Evolutionary conservation across 2,113 vertebrate genomes (phyloP).

Genomic region (Notothenia coriiceps): DNA sequence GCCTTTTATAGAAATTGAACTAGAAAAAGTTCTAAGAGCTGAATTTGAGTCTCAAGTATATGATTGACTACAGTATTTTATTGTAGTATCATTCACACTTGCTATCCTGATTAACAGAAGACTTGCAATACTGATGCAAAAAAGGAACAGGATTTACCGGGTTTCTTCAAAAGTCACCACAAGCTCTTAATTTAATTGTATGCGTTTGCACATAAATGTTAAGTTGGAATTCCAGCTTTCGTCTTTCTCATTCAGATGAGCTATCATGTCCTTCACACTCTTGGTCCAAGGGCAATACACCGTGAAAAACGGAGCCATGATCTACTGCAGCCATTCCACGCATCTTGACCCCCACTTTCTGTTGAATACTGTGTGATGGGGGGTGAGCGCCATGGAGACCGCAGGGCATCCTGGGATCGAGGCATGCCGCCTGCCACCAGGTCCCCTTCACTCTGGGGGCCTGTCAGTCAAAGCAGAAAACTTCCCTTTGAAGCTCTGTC

Average conservation of each 20-base stretch:
- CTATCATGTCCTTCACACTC: constrained; percentile 50
- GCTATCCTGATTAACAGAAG: not conserved
- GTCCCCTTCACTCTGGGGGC: constrained; percentile 76
- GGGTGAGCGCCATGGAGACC: constrained; percentile 68
- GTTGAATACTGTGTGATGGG: constrained; percentile 46
- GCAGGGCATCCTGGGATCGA: constrained; percentile 74
- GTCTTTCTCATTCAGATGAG: constrained; percentile 21
- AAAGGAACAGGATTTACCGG: not conserved
- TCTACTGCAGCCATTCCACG: constrained; percentile 20
- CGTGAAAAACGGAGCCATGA: constrained; percentile 37
- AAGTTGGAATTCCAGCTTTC: constrained; percentile 16
- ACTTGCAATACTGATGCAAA: not conserved
- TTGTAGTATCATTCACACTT: not conserved
- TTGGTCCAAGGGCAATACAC: constrained; percentile 45
- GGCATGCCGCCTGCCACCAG: constrained; percentile 64
- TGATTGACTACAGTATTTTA: not conserved
- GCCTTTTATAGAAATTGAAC: not conserved
- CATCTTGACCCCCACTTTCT: constrained; percentile 65
- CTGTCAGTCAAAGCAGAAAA: constrained; percentile 75
- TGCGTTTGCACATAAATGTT: constrained; percentile 24
- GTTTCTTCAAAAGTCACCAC: constrained; percentile 1
- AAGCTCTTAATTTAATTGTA: not conserved
- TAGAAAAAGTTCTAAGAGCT: not conserved
- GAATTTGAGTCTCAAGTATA: not conserved
- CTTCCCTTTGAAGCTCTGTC: constrained; percentile 79